These are phyloP conservation scores for Anguilla marmorata DNA, from an alignment of 2,797 vertebrate genomes.

Conservation along the genomic window DNA sequence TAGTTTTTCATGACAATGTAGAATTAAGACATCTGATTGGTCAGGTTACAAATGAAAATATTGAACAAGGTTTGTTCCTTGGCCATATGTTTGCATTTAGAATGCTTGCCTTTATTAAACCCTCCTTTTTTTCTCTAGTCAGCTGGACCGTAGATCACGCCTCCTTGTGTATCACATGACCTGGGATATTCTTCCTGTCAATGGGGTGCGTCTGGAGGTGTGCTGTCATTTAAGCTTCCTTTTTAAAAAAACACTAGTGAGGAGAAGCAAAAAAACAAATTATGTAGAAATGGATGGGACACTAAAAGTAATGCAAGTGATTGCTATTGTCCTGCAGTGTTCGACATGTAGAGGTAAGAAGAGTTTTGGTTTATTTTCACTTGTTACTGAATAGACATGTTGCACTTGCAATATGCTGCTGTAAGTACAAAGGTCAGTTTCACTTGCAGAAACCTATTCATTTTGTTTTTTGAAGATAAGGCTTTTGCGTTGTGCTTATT, in stretches of 20 bases:
- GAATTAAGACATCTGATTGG: not conserved
- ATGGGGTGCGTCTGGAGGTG: not conserved
- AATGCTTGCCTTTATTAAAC: not conserved
- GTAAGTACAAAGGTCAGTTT: constrained; percentile 21
- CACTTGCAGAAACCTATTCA: not conserved
- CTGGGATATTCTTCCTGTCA: not conserved
- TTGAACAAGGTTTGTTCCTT: not conserved
- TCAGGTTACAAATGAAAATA: not conserved
- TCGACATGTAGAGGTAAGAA: not conserved
- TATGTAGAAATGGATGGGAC: not conserved
- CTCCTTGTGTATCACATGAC: not conserved
- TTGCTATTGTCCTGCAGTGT: not conserved
- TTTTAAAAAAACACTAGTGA: not conserved
- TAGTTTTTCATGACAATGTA: too few relatives aligned
- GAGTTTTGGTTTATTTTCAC: not conserved
- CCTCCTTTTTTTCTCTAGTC: not conserved
- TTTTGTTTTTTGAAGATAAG: not conserved
- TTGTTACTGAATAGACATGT: not conserved
- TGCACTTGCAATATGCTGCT: not conserved
- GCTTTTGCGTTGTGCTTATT: not conserved
- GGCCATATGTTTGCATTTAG: not conserved
- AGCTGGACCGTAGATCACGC: not conserved
- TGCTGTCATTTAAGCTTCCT: not conserved
- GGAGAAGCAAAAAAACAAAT: not conserved
- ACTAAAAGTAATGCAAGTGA: not conserved